Base-by-base conservation (phyloP, 2,797 vertebrate species). In the Balearica regulorum region DNA sequence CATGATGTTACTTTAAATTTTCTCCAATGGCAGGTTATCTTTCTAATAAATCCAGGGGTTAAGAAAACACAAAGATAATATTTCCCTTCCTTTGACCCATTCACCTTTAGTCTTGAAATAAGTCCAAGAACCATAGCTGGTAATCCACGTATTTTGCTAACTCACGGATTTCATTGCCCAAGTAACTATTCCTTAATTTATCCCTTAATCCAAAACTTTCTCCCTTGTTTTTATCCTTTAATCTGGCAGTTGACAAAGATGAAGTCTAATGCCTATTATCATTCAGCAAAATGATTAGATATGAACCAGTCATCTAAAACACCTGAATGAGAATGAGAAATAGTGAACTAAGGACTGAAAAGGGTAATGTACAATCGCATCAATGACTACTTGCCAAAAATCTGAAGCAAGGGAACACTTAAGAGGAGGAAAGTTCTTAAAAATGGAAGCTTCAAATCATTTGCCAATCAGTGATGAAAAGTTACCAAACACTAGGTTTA, bases 31-130 rank as follows among this genome's bases (percentile, higher is more conserved):
- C 62, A 92, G 48, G 49, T 93, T 95, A 94, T 94, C 90, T 93
- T 94, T 87, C 90, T 87, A 90, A 73, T 91, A 96, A 88, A 92
- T 90, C 62, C 64, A 92, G n/a, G 81, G 95, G 93, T 95, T 96
- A 94, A 87, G 66, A 95, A 93, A 96, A 93, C 89, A 93, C 15
- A 79, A 89, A 95, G 83, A 82, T 90, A 88, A 37, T 95, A 94
- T 94, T 94, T 94, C 85, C 58, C 29, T 93, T 96, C 64, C 60
- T 89, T 94, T 89, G 68, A 91, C 78, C 86, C 16, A 6, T 80
- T 93, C 88, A 89, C 86, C 62, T 94, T 85, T 92, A 80, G 44
- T 91, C 44, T 61, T 89, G 46, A 93, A 94, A 49, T 77, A 73
- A 82, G 35, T 46, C 41, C 39, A 80, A 75, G 35, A 87, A 90